A percentile compares a stretch with the other conserved stretches of the same genome.
phyloP scores from a whole-genome alignment of 2,113 vertebrate species.

The Rafetus swinhoei region DNA sequence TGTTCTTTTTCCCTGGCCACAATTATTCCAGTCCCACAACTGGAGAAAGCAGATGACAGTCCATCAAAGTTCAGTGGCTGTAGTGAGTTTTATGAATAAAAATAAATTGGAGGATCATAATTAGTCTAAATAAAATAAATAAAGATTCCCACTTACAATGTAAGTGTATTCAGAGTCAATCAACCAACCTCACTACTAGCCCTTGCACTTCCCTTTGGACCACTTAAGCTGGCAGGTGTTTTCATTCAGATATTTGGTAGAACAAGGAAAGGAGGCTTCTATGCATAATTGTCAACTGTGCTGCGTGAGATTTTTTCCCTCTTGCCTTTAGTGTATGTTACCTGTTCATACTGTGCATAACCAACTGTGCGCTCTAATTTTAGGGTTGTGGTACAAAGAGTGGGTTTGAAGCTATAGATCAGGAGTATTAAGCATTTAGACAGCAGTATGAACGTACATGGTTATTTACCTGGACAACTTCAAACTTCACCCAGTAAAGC shows the following conservation, averaged over 20 bases:
- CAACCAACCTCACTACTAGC: background rate
- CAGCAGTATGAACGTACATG: background rate
- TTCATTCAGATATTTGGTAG: background rate
- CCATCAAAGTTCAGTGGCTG: background rate
- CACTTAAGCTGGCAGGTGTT: background rate
- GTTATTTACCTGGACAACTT: background rate
- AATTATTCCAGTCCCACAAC: background rate
- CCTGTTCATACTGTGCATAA: background rate
- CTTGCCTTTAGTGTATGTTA: background rate
- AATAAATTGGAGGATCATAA: background rate
- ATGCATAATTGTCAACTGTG: background rate
- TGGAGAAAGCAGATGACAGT: background rate
- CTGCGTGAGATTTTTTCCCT: background rate
- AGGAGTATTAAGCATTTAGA: background rate
- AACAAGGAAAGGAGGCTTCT: background rate
- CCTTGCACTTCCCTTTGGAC: background rate
- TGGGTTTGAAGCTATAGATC: background rate
- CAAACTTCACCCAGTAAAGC: background rate
- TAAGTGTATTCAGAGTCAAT: no score
- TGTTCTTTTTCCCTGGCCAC: background rate
- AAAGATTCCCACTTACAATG: background rate
- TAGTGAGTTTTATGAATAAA: background rate
- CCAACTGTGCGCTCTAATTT: background rate
- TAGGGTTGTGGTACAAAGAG: background rate
- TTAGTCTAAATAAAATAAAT: background rate